phyloP scores from a whole-genome alignment of 2,113 vertebrate species.

The Solenodon paradoxus region DNA sequence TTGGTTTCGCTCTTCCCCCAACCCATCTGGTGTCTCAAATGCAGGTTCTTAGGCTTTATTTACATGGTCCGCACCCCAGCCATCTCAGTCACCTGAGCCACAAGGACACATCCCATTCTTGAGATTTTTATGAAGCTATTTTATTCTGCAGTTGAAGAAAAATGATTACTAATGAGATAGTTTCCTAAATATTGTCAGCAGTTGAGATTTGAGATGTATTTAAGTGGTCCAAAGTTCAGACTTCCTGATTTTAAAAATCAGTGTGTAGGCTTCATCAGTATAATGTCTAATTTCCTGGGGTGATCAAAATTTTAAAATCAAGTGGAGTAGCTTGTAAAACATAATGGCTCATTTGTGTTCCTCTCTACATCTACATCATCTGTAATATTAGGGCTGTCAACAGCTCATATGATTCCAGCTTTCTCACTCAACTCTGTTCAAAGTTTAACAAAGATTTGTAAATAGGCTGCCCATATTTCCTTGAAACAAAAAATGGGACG shows the following conservation, averaged over 20 bases:
- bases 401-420: not conserved
- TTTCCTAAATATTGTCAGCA: not conserved
- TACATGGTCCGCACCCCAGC: no score
- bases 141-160: not conserved
- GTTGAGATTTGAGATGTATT: not conserved
- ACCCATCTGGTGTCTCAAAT: no score
- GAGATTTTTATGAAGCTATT: not conserved
- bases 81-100: no score
- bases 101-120: no score
- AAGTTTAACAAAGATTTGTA: not conserved
- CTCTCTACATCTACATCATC: not conserved
- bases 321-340: not conserved
- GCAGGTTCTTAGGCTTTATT: no score
- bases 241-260: not conserved
- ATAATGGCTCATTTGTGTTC: no score
- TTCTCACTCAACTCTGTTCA: not conserved
- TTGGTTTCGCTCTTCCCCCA: no score
- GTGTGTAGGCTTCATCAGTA: not conserved
- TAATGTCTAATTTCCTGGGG: not conserved
- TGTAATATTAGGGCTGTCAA: not conserved
- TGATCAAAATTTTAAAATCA: not conserved
- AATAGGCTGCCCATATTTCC: no score
- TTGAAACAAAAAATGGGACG: no score
- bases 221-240: not conserved
- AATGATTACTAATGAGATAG: not conserved